Evolutionary conservation across 2,113 vertebrate genomes (phyloP), one percentile per base, ranked within the genome.

Genomic region (Falco punctatus): DNA sequence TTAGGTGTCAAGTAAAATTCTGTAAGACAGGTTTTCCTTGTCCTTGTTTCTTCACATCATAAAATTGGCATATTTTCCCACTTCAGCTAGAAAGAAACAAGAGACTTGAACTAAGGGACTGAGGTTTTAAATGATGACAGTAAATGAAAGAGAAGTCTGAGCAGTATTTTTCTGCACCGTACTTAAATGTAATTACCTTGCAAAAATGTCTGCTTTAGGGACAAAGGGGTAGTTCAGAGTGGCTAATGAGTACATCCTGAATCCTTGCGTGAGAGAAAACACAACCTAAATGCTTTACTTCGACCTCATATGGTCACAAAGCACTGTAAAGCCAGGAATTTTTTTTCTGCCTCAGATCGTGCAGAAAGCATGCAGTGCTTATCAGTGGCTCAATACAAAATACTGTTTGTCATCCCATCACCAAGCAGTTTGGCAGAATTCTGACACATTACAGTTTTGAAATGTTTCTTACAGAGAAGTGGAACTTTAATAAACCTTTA

Each of bases 1-100:
- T 94, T 91, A 87, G 33, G 66, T 75, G 84, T 88, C 91, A 95
- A 88, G 46, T 83, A 66, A 90, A 95, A 95, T 94, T 94, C 83
- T 30, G 17, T 69, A 89, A 71, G 83, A 92, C 71, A 90, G 21
- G 22, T 77, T 87, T 84, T 87, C 62, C 75, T 82, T 80, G 79
- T 66, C 86, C 77, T 73, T 90, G 90, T 85, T 94, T 91, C 67
- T 90, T 87, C 62, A 57, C 32, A 84, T 90, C 86, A 97, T 49
- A 94, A 81, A 88, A 91, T 13, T 86, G 44, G 21, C 52, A 52
- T 80, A 67, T 65, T 94, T 90, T 89, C 70, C 44, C 51, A 90
- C 57, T 59, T 94, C 51, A 92, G 27, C 4, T 86, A 35, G 18
- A 90, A 92, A 91, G 48, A 86, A 95, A 88, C 40, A 75, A 48